These are phyloP conservation scores for Anabas testudineus DNA, from an alignment of 2,797 vertebrate species.

Conservation along the genomic window DNA sequence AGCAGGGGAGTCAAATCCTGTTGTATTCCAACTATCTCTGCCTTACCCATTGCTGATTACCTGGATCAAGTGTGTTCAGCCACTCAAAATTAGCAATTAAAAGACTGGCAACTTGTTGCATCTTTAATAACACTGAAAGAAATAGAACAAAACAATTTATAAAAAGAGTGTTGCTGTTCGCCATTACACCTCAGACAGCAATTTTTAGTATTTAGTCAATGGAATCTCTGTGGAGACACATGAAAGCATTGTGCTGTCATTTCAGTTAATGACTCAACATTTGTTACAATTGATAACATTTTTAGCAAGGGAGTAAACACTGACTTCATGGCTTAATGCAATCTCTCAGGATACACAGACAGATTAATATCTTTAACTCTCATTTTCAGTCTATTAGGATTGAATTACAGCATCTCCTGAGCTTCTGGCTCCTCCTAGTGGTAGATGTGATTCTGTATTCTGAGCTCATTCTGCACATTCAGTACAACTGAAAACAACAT, in stretches of 20 bases:
- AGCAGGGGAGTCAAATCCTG: too few relatives aligned
- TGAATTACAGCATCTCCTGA: slow-evolving; percentile 31
- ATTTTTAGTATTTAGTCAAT: slow-evolving; percentile 42
- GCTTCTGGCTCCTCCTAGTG: slow-evolving; percentile 70
- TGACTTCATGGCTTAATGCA: slow-evolving; percentile 53
- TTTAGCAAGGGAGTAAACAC: slow-evolving; percentile 56
- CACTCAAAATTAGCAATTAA: slow-evolving; percentile 2
- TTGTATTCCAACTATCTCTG: too few relatives aligned
- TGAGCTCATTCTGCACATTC: too few relatives aligned
- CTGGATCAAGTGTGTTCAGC: too few relatives aligned
- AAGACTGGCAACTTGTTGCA: neutral
- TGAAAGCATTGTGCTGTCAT: slow-evolving; percentile 48
- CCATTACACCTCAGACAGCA: slow-evolving; percentile 35
- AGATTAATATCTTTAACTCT: slow-evolving; percentile 49
- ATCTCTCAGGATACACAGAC: slow-evolving; percentile 35
- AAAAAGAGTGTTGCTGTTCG: slow-evolving; percentile 5
- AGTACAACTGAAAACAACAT: slow-evolving; percentile 7
- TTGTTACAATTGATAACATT: slow-evolving; percentile 33
- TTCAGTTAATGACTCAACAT: slow-evolving; percentile 58
- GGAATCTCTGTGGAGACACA: slow-evolving; percentile 51
- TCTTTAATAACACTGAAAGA: slow-evolving; percentile 3
- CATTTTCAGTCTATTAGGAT: slow-evolving; percentile 48
- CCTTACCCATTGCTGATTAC: too few relatives aligned
- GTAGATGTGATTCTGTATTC: slow-evolving; percentile 24
- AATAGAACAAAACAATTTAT: slow-evolving; percentile 7